Conservation (phyloP, 2,888 invertebrate species). For the Xylota sylvarum region DNA sequence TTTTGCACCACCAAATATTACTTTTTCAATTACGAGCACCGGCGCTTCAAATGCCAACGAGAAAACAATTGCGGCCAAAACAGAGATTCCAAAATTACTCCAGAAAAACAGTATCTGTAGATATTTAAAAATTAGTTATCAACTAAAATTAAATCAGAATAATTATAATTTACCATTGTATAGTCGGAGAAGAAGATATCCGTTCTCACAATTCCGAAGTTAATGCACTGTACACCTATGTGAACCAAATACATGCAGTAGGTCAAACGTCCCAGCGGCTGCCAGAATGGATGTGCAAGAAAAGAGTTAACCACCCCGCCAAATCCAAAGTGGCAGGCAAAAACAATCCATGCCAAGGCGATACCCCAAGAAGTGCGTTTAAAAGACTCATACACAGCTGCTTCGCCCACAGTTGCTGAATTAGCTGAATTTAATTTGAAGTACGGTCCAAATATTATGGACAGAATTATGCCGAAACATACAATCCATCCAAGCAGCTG, state of each 20-base stretch:
- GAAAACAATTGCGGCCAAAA: conserved; percentile 56
- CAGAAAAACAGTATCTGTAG: conserved; percentile 69
- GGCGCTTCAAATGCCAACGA: conserved; percentile 77
- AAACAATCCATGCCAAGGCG: conserved; percentile 77
- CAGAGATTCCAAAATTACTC: conserved; percentile 69
- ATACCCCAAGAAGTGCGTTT: conserved; percentile 74
- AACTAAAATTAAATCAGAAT: background rate
- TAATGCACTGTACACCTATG: conserved; percentile 56
- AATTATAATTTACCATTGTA: conserved; percentile 13
- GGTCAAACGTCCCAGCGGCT: conserved; percentile 74
- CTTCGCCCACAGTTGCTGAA: conserved; percentile 80
- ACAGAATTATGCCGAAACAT: conserved; percentile 81
- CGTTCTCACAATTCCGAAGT: conserved; percentile 54
- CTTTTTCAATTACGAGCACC: conserved; percentile 67
- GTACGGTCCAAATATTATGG: conserved; percentile 81
- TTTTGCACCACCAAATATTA: conserved; percentile 28
- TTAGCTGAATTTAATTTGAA: conserved; percentile 75
- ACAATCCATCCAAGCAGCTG: conserved; percentile 81
- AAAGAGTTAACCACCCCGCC: conserved; percentile 77
- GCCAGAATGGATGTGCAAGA: conserved; percentile 75
- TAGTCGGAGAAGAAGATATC: conserved; percentile 61
- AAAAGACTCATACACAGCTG: conserved; percentile 81
- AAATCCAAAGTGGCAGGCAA: conserved; percentile 76
- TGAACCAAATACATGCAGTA: conserved; percentile 77
- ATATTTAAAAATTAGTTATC: background rate